These are phyloP conservation scores for Sycophila sp. DNA, from an alignment of 1,140 invertebrate species.

Conservation along the genomic window DNA sequence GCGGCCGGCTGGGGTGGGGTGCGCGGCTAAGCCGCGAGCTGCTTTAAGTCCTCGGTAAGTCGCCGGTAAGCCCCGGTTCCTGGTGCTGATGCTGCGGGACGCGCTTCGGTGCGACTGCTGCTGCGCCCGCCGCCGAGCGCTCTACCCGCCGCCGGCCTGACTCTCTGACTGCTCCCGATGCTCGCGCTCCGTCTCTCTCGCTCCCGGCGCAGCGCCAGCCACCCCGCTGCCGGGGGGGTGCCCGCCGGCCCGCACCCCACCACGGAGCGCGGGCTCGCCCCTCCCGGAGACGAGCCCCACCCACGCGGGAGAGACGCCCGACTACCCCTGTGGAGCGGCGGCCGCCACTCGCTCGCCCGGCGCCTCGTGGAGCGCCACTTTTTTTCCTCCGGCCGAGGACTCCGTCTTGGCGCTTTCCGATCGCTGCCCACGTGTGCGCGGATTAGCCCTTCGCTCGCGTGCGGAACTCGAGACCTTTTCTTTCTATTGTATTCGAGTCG, in stretches of 20 bases:
- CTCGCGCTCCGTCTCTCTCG: not conserved
- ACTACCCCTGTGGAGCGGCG: constrained; percentile 26
- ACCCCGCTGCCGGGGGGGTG: not conserved
- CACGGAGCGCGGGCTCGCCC: not conserved
- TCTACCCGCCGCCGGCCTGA: constrained; percentile 55
- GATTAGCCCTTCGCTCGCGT: no score
- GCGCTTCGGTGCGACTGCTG: constrained; percentile 25
- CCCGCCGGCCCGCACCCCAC: not conserved
- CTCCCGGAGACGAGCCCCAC: constrained; percentile 6
- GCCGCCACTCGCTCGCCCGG: not conserved
- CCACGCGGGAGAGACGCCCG: constrained; percentile 26
- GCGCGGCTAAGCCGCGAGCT: not conserved
- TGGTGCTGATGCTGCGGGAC: constrained; percentile 52
- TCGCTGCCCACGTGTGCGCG: not conserved
- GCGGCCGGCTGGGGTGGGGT: not conserved
- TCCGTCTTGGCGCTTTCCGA: no score
- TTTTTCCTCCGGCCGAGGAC: no score
- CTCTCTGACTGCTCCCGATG: constrained; percentile 59
- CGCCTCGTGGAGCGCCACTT: no score
- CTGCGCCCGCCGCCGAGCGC: constrained; percentile 47
- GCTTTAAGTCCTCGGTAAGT: constrained; percentile 64
- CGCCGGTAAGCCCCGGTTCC: constrained; percentile 57
- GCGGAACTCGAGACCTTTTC: no score
- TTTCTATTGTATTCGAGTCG: no score
- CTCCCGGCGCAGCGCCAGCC: not conserved